Percentiles rank a stretch among this genome's conserved stretches.
These are phyloP conservation scores for Ophion obscuratus DNA, from an alignment of 2,888 invertebrate genomes.

Conservation along the genomic window DNA sequence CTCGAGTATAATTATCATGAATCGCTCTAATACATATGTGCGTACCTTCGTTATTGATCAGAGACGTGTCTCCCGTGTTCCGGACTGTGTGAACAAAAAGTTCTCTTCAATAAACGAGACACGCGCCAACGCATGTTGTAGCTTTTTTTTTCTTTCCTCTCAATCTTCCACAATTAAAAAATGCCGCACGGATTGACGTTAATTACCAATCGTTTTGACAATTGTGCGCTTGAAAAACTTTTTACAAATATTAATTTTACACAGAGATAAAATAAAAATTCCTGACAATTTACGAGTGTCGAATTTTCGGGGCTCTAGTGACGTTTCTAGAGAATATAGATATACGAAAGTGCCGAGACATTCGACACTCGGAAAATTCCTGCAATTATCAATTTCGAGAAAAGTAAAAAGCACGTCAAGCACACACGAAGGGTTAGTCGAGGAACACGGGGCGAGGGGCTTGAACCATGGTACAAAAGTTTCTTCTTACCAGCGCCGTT, in stretches of 20 bases:
- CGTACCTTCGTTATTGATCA: conserved; percentile 87
- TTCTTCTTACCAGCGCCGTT: conserved; percentile 87
- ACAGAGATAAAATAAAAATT: background rate
- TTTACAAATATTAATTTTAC: too few relatives aligned
- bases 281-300: background rate
- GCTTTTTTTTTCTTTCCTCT: background rate
- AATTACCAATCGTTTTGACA: background rate
- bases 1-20: conserved; percentile 51
- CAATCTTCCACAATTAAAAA: background rate
- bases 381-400: background rate
- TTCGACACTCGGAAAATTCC: background rate
- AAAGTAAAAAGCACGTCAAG: background rate
- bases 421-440: conserved; percentile 34
- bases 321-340: background rate
- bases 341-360: background rate
- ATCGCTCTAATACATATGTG: conserved; percentile 65
- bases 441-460: conserved; percentile 44
- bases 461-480: conserved; percentile 24
- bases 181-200: background rate
- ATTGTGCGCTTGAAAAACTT: background rate
- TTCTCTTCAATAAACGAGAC: conserved; percentile 64
- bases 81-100: conserved; percentile 84
- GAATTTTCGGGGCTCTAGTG: background rate
- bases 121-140: conserved; percentile 6
- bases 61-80: conserved; percentile 85